A percentile compares a stretch with the other conserved stretches of the same genome.
phyloP scores from a whole-genome alignment of 1,140 invertebrate genomes.

The Eufriesea mexicana region DNA sequence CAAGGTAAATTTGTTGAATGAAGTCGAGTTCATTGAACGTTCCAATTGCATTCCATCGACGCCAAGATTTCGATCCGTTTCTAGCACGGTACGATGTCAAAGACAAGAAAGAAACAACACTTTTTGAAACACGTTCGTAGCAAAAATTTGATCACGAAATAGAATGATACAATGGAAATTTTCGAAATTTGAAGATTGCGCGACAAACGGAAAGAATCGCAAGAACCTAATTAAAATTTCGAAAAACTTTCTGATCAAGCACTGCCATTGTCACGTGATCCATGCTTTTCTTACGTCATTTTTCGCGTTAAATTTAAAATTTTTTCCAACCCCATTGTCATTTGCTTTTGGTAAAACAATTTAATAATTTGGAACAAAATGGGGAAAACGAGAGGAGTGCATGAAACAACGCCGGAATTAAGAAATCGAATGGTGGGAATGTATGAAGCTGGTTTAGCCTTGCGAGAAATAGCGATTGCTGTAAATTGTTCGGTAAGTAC shows the following conservation, averaged over 20 bases:
- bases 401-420: slow-evolving; percentile 80
- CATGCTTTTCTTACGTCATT: slow-evolving; percentile 62
- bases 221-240: slow-evolving; percentile 48
- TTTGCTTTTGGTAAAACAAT: not conserved
- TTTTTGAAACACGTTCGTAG: not conserved
- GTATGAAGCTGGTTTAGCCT: slow-evolving; percentile 80
- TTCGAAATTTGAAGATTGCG: not conserved
- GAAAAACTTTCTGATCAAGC: slow-evolving; percentile 50
- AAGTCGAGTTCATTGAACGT: slow-evolving; percentile 20
- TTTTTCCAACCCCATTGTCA: not conserved
- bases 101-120: slow-evolving; percentile 32
- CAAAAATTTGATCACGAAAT: not conserved
- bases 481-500: slow-evolving; percentile 79
- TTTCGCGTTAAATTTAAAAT: slow-evolving; percentile 68
- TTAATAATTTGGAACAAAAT: slow-evolving; percentile 53
- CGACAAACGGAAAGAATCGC: slow-evolving; percentile 8
- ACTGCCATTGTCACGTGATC: slow-evolving; percentile 70
- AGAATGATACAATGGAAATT: not conserved
- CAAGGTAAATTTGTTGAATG: not conserved
- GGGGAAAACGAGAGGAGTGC: slow-evolving; percentile 80
- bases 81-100: slow-evolving; percentile 33
- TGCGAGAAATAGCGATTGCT: slow-evolving; percentile 78
- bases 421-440: slow-evolving; percentile 81
- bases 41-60: slow-evolving; percentile 30
- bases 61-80: slow-evolving; percentile 18